Evolutionary conservation across 1,140 invertebrate genomes (phyloP), one percentile per base, ranked within the genome.

Genomic region (Metaphire vulgaris): DNA sequence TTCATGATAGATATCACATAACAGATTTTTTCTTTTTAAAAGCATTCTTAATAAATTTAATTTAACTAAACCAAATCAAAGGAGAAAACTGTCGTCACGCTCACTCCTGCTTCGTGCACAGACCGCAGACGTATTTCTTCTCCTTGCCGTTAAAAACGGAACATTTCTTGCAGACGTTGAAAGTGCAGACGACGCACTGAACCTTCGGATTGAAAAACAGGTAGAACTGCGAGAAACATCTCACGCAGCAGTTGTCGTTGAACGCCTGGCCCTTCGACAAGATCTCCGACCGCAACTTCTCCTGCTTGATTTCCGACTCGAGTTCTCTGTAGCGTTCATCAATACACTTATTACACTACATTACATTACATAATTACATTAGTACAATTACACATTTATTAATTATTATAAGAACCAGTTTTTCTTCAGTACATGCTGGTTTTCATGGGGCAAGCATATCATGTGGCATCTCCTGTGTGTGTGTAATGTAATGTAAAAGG

Each of bases 101-200:
- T 56, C 21, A 56, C 41, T 56, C 41, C 21, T 56, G 41, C 21
- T 56, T 56, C 21, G 6, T 56, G 41, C 41, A 56, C 41, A 56
- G 6, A 56, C 41, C 21, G 41, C 41, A 56, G 6, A 56, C 21
- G 21, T 56, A 56, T 56, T 56, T 21, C 21, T 56, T 56, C 41
- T 56, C 6, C 6, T 56, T 56, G 41, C 41, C 21, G 41, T 56
- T 56, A 21, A 12, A 56, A 6, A 56, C 41, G 21, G 41, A 56
- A 56, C 41, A 56, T 56, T 56, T 56, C 41, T 56, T 56, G 41
- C 41, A 56, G 41, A 56, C 41, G 21, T 56, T 56, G 41, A 56
- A 56, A 12, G 6, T 56, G 41, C 41, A 56, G 41, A 21, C 6
- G 6, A 56, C 41, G 21, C 41, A 56, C 21, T 56, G 41, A 56